Evolutionary conservation across 2,888 invertebrate species (phyloP).

Genomic region (Clitarchus hookeri): DNA sequence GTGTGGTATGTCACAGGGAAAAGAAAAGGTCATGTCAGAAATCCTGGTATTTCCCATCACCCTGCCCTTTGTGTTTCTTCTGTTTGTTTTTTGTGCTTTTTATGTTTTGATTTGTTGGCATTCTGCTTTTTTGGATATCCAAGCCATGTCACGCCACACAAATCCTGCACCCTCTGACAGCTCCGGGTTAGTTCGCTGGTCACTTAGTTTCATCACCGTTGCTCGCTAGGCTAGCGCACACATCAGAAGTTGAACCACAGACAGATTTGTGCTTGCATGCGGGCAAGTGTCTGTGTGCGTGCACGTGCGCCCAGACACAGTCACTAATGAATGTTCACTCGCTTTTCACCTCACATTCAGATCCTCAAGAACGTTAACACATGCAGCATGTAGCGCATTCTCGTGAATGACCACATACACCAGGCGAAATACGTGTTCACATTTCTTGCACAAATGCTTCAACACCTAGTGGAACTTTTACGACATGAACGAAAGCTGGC

Average conservation of each 20-base stretch:
- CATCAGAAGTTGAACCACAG: not conserved
- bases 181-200: not conserved
- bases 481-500: not conserved
- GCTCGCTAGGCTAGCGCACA: not conserved
- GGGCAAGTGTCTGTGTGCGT: constrained; percentile 1
- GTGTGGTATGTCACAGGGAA: constrained; percentile 28
- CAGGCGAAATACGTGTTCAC: not conserved
- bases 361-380: not conserved
- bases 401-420: not conserved
- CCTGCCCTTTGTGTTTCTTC: constrained; percentile 36
- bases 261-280: not conserved
- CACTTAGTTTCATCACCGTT: not conserved
- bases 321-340: not conserved
- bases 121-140: constrained; percentile 26
- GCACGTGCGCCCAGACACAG: not conserved
- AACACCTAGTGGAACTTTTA: not conserved
- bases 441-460: not conserved
- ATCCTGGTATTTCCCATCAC: constrained; percentile 20
- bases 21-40: constrained; percentile 3
- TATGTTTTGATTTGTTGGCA: constrained; percentile 31
- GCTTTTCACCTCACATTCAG: not conserved
- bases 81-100: constrained; percentile 32
- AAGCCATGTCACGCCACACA: constrained; percentile 3
- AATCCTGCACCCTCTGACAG: not conserved
- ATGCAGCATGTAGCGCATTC: not conserved